A percentile compares a stretch with the other conserved stretches of the same genome.
Evolutionary conservation across 2,113 vertebrate species (phyloP).

Genomic region (Oxygymnocypris stewartii): DNA sequence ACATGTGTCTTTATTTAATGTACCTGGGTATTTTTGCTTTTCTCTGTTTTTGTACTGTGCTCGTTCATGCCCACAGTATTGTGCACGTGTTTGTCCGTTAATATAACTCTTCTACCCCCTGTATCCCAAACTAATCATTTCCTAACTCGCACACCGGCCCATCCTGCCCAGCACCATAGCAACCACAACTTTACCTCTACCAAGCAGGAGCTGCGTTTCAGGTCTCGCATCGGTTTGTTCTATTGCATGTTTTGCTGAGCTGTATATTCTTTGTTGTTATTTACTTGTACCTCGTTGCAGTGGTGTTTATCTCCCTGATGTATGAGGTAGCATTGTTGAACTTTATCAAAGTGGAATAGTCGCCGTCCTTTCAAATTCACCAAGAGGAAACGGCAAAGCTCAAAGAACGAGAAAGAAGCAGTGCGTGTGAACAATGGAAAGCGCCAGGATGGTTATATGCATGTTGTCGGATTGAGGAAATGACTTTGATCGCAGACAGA

Average conservation of each 20-base stretch:
- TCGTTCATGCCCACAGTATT: slow-evolving; percentile 32
- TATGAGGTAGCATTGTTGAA: not conserved
- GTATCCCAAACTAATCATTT: slow-evolving; percentile 36
- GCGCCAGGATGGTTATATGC: not conserved
- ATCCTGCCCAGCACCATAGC: not conserved
- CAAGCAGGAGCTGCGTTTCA: not conserved
- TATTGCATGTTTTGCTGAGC: slow-evolving; percentile 7
- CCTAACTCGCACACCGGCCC: not conserved
- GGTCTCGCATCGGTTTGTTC: slow-evolving; percentile 19
- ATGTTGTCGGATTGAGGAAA: slow-evolving; percentile 18
- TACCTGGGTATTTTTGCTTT: not conserved
- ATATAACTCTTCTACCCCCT: slow-evolving; percentile 38
- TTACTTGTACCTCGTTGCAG: not conserved
- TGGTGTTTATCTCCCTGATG: slow-evolving; percentile 19
- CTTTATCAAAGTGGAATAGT: slow-evolving; percentile 8
- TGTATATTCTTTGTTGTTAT: not conserved
- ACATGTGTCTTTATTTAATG: slow-evolving; percentile 10
- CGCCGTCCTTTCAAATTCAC: not conserved
- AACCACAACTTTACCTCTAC: not conserved
- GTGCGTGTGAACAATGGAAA: not conserved
- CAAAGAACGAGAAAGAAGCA: not conserved
- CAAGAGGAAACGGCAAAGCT: not conserved
- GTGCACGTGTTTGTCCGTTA: not conserved
- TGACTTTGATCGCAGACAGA: slow-evolving; percentile 15
- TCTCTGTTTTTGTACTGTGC: slow-evolving; percentile 19